Conservation (phyloP, 2,888 invertebrate species). For the Elysia crispata region DNA sequence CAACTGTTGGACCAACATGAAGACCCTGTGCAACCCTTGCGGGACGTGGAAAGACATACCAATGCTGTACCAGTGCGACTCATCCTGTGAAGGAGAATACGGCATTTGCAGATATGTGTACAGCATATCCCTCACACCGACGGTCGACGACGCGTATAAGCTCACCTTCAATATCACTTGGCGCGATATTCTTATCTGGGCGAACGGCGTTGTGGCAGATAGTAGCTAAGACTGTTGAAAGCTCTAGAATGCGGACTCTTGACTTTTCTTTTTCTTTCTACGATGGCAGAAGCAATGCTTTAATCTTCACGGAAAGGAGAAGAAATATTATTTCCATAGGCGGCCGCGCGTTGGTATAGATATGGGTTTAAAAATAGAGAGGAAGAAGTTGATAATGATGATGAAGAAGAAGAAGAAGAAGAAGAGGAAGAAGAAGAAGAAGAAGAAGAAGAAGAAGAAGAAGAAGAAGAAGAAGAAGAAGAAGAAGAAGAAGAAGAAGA, state of each 20-base stretch:
- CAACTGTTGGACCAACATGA: too few relatives aligned
- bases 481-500: conserved; percentile 17
- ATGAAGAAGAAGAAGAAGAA: not conserved
- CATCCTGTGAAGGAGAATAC: too few relatives aligned
- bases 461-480: conserved; percentile 1
- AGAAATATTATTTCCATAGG: not conserved
- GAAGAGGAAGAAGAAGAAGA: not conserved
- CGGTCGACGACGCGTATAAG: not conserved
- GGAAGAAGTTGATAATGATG: not conserved
- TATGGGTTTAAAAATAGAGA: not conserved
- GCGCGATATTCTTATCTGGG: not conserved
- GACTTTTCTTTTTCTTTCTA: too few relatives aligned
- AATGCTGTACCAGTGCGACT: too few relatives aligned
- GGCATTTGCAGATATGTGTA: too few relatives aligned
- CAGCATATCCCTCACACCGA: not conserved
- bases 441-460: not conserved
- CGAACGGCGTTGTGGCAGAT: not conserved
- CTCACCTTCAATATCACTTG: not conserved
- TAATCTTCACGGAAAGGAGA: too few relatives aligned
- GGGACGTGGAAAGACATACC: too few relatives aligned
- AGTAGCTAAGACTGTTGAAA: not conserved
- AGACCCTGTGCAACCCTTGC: too few relatives aligned
- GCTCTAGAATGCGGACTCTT: too few relatives aligned
- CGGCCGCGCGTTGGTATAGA: not conserved
- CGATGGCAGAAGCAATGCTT: too few relatives aligned